These are phyloP conservation scores for Bettongia penicillata DNA, from an alignment of 2,113 vertebrate genomes.

Conservation along the genomic window DNA sequence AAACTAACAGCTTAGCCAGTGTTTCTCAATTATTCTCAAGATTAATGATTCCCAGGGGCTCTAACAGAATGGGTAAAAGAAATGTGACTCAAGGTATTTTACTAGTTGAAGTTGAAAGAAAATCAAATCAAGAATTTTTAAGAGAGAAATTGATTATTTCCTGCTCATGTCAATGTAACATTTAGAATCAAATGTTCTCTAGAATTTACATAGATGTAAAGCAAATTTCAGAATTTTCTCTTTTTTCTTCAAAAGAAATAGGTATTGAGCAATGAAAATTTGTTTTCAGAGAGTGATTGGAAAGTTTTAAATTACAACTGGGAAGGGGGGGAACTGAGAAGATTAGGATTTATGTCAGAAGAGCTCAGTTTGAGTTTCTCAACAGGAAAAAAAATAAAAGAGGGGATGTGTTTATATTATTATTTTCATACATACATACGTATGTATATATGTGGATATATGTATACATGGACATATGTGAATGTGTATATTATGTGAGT, in stretches of 20 bases:
- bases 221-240: conserved; percentile 1
- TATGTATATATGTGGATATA: not conserved
- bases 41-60: conserved; percentile 78
- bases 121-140: conserved; percentile 67
- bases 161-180: conserved; percentile 27
- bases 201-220: conserved; percentile 23
- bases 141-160: conserved; percentile 24
- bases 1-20: conserved; percentile 78
- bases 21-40: conserved; percentile 79
- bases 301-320: too few relatives aligned
- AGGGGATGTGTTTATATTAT: not conserved
- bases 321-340: not conserved
- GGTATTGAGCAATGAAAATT: not conserved
- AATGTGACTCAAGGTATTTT: conserved; percentile 60
- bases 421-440: too few relatives aligned
- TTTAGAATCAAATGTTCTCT: conserved; percentile 18
- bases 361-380: not conserved
- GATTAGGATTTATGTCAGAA: not conserved
- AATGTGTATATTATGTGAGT: too few relatives aligned
- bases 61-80: conserved; percentile 58
- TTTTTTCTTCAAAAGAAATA: conserved; percentile 33
- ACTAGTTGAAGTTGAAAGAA: conserved; percentile 59
- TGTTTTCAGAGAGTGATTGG: not conserved
- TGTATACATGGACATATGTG: too few relatives aligned
- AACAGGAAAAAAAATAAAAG: not conserved